phyloP scores from a whole-genome alignment of 2,113 vertebrate species.

The Gymnocephalus cernua region DNA sequence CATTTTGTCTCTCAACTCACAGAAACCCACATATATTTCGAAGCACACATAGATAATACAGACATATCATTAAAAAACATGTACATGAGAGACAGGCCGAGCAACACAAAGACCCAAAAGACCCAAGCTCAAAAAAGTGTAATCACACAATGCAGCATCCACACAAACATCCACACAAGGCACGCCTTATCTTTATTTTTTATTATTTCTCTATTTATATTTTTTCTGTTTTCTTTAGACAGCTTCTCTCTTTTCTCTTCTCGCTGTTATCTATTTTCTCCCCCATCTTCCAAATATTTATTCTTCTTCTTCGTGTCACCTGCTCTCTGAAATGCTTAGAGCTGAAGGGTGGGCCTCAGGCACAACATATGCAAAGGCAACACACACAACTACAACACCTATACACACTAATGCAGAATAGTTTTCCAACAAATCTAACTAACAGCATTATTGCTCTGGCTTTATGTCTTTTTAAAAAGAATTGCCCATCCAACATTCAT shows the following conservation, averaged over 20 bases:
- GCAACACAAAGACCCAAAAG: background rate
- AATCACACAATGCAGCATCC: background rate
- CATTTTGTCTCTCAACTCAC: background rate
- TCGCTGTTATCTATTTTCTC: conserved; percentile 36
- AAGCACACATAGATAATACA: background rate
- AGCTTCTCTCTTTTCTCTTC: conserved; percentile 9
- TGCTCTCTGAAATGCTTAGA: conserved; percentile 41
- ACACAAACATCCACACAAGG: conserved; percentile 16
- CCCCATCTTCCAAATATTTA: conserved; percentile 24
- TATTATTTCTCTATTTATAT: conserved; percentile 3
- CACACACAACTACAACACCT: background rate
- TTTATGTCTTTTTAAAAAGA: conserved; percentile 29
- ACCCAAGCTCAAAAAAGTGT: background rate
- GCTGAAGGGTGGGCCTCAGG: conserved; percentile 50
- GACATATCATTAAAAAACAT: background rate
- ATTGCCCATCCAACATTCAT: conserved; percentile 1
- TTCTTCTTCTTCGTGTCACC: conserved; percentile 38
- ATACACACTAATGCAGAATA: conserved; percentile 20
- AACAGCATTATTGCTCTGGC: conserved; percentile 31
- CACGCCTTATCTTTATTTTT: background rate
- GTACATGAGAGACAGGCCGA: background rate
- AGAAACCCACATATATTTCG: conserved; percentile 1
- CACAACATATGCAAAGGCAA: conserved; percentile 27
- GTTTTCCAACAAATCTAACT: conserved; percentile 31
- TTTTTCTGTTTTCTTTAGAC: conserved; percentile 19